These are phyloP conservation scores for Acleris literana DNA, from an alignment of 2,888 invertebrate species.

Conservation along the genomic window DNA sequence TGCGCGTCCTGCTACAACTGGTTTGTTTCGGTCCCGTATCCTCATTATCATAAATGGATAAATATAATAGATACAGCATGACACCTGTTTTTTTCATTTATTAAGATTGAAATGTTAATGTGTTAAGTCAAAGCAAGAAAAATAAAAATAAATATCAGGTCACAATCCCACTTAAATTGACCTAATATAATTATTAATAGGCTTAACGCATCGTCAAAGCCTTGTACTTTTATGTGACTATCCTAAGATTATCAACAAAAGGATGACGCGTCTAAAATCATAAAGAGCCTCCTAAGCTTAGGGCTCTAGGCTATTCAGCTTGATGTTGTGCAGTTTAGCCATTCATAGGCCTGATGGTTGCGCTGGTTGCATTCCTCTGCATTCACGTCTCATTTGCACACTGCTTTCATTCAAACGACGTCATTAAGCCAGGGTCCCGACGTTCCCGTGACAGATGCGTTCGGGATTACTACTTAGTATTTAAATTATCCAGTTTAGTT, in stretches of 20 bases:
- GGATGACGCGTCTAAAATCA: too few relatives aligned
- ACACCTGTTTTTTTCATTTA: slow-evolving; percentile 28
- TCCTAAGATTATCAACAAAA: too few relatives aligned
- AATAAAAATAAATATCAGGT: too few relatives aligned
- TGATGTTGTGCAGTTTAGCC: slow-evolving; percentile 1
- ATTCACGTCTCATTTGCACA: slow-evolving; percentile 61
- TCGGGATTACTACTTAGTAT: slow-evolving; percentile 17
- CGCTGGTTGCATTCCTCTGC: slow-evolving; percentile 29
- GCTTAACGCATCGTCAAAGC: too few relatives aligned
- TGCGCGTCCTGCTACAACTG: slow-evolving; percentile 61
- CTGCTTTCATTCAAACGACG: slow-evolving; percentile 62
- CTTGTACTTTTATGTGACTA: too few relatives aligned
- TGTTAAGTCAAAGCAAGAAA: too few relatives aligned
- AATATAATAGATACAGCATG: slow-evolving; percentile 38
- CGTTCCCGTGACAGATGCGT: slow-evolving; percentile 46
- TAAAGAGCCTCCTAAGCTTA: too few relatives aligned
- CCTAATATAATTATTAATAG: too few relatives aligned
- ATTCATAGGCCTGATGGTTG: slow-evolving; percentile 14
- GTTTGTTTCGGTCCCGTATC: slow-evolving; percentile 64
- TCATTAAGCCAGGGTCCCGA: slow-evolving; percentile 54
- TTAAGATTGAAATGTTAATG: slow-evolving; percentile 20
- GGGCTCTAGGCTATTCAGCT: too few relatives aligned
- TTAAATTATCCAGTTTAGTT: slow-evolving; percentile 3
- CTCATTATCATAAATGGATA: slow-evolving; percentile 59
- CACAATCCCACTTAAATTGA: too few relatives aligned